phyloP scores from a whole-genome alignment of 2,797 vertebrate genomes.

The Aeoliscus strigatus region DNA sequence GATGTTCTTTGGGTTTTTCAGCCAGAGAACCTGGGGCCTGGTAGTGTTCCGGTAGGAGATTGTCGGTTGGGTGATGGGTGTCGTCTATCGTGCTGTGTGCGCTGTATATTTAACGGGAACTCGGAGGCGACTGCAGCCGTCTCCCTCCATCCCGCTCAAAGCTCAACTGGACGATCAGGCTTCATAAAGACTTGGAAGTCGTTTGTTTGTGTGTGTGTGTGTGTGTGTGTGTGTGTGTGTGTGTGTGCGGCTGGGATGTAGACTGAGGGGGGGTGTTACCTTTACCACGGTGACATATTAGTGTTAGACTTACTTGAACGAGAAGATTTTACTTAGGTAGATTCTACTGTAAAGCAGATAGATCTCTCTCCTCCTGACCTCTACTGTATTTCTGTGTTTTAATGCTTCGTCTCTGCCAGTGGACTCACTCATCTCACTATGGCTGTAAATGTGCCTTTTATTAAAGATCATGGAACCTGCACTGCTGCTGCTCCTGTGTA shows the following conservation, averaged over 20 bases:
- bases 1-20: no score
- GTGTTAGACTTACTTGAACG: constrained; percentile 75
- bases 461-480: constrained; percentile 80
- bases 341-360: constrained; percentile 68
- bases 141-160: no score
- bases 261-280: constrained; percentile 17
- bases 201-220: constrained; percentile 1
- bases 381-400: constrained; percentile 74
- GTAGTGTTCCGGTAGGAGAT: no score
- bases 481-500: no score
- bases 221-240: constrained; percentile 18
- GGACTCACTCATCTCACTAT: constrained; percentile 79
- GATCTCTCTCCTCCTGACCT: constrained; percentile 71
- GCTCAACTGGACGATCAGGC: no score
- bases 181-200: no score
- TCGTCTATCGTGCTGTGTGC: no score
- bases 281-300: constrained; percentile 54
- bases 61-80: no score
- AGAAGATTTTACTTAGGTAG: constrained; percentile 65
- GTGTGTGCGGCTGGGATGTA: constrained; percentile 4
- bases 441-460: constrained; percentile 87
- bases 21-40: no score
- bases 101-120: no score
- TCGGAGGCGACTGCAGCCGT: no score
- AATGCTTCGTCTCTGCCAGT: constrained; percentile 75